Evolutionary conservation across 2,888 invertebrate genomes (phyloP).

Genomic region (Tachina lurida): DNA sequence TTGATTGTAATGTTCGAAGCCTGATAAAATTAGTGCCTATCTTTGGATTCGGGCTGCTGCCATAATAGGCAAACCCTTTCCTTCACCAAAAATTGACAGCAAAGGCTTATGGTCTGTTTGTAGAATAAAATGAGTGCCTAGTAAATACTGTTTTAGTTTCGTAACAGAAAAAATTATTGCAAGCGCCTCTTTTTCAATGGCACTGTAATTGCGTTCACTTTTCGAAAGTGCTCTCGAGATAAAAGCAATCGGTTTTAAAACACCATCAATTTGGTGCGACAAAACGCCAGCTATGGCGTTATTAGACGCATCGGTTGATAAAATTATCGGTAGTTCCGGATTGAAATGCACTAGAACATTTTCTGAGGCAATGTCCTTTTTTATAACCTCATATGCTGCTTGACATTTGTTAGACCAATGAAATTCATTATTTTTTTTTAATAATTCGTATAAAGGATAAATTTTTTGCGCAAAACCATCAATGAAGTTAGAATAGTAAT

Average conservation of each 20-base stretch:
- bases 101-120: constrained; percentile 59
- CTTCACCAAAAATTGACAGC: constrained; percentile 42
- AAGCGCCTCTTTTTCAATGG: constrained; percentile 46
- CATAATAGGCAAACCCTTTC: constrained; percentile 31
- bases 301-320: no score
- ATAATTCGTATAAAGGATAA: no score
- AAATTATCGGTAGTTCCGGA: no score
- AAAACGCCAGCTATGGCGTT: no score
- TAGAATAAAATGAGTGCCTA: constrained; percentile 32
- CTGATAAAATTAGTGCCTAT: constrained; percentile 28
- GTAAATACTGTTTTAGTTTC: not conserved
- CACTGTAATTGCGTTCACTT: constrained; percentile 38
- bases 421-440: no score
- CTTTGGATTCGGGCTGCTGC: constrained; percentile 21
- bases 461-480: no score
- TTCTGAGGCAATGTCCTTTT: no score
- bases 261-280: no score
- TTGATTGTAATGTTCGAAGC: constrained; percentile 11
- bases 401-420: no score
- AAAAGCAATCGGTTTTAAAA: not conserved
- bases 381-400: no score
- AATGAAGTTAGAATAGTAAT: no score
- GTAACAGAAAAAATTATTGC: constrained; percentile 23
- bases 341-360: no score
- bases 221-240: constrained; percentile 43